A percentile compares a stretch with the other conserved stretches of the same genome.
Evolutionary conservation across 2,797 vertebrate genomes (phyloP).

Genomic region (Melanotaenia pygmaea): DNA sequence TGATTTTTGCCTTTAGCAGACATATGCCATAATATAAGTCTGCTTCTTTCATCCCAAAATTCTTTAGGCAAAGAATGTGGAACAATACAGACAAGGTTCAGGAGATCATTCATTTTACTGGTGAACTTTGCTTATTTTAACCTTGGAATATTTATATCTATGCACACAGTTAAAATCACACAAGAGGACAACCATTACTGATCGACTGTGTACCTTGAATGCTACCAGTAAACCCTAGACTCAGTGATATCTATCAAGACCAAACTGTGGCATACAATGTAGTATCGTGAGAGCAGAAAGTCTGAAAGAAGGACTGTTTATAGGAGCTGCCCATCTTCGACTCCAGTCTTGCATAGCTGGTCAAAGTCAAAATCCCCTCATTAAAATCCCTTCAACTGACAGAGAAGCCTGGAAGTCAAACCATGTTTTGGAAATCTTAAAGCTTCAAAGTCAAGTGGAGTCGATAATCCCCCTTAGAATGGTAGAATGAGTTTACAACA

Average conservation of each 20-base stretch:
- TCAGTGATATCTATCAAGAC: background rate
- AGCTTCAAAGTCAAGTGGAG: constrained; percentile 71
- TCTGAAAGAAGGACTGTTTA: constrained; percentile 39
- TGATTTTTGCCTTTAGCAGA: constrained; percentile 26
- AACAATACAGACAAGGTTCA: background rate
- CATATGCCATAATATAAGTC: constrained; percentile 29
- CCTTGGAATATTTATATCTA: background rate
- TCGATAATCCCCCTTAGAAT: constrained; percentile 66
- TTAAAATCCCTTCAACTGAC: constrained; percentile 60
- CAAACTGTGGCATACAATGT: background rate
- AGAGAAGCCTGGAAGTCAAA: constrained; percentile 63
- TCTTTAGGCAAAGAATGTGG: background rate
- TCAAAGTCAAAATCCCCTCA: constrained; percentile 70
- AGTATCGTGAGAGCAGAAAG: constrained; percentile 4
- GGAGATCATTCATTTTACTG: background rate
- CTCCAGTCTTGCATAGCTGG: constrained; percentile 50
- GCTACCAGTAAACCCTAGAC: background rate
- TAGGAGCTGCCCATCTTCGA: constrained; percentile 34
- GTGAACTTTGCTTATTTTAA: constrained; percentile 2
- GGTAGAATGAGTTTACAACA: constrained; percentile 55
- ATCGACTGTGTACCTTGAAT: background rate
- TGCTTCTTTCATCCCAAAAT: constrained; percentile 17
- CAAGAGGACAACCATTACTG: background rate
- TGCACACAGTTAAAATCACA: background rate
- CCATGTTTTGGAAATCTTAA: constrained; percentile 67